Evolutionary conservation across 2,888 invertebrate species (phyloP).

Genomic region (Tachina lurida): DNA sequence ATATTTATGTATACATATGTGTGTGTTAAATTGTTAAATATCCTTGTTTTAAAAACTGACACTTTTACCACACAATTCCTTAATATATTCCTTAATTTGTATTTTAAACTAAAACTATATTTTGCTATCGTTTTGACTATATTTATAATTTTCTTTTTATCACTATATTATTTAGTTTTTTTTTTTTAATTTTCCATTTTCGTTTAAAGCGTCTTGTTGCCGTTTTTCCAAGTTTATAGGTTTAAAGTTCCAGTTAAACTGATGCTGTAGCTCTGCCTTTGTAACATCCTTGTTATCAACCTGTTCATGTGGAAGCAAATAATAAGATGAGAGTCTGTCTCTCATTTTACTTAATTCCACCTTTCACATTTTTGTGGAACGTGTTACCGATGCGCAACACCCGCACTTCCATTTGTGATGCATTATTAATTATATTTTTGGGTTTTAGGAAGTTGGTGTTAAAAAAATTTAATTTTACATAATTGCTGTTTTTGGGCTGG

Average conservation of each 20-base stretch:
- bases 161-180: constrained; percentile 9
- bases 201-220: constrained; percentile 18
- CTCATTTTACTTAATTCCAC: constrained; percentile 2
- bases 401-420: constrained; percentile 23
- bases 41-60: too few species aligned
- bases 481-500: not conserved
- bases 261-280: constrained; percentile 51
- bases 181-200: constrained; percentile 21
- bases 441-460: constrained; percentile 34
- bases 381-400: constrained; percentile 48
- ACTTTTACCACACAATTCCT: too few species aligned
- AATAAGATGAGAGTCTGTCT: not conserved
- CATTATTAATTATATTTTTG: constrained; percentile 10
- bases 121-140: not conserved
- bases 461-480: constrained; percentile 19
- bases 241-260: constrained; percentile 62
- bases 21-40: too few species aligned
- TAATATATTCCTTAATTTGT: not conserved
- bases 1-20: too few species aligned
- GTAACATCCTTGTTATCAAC: constrained; percentile 43
- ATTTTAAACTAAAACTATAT: too few species aligned
- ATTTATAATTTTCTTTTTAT: not conserved
- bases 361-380: constrained; percentile 5
- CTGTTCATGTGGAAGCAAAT: constrained; percentile 39
- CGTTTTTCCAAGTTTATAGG: constrained; percentile 43